Evolutionary conservation across 2,888 invertebrate species (phyloP).

Genomic region (Sclerodermus sp.): DNA sequence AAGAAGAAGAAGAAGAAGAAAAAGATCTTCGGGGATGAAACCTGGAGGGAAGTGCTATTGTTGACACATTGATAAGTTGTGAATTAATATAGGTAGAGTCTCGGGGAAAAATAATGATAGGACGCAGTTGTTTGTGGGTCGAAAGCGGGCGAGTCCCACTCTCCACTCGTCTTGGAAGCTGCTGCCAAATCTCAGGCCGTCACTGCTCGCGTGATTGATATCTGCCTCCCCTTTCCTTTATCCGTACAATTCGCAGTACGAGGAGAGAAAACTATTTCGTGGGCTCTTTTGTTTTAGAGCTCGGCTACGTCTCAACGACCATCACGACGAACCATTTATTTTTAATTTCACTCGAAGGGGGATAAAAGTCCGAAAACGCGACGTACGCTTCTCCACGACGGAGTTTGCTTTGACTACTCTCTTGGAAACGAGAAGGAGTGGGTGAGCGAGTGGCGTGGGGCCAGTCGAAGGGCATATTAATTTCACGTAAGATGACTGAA

Average conservation of each 20-base stretch:
- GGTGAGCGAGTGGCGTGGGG: too few species aligned
- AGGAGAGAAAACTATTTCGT: slow-evolving; percentile 29
- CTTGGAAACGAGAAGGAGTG: too few species aligned
- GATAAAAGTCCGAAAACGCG: too few species aligned
- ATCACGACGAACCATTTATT: not conserved
- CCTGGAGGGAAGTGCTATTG: slow-evolving; percentile 21
- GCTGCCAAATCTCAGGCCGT: slow-evolving; percentile 49
- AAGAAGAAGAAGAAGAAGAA: not conserved
- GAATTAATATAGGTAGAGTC: slow-evolving; percentile 31
- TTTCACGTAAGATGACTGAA: too few species aligned
- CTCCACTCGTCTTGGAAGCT: slow-evolving; percentile 34
- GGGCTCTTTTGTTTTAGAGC: slow-evolving; percentile 24
- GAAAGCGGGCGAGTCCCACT: slow-evolving; percentile 20
- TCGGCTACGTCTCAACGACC: too few species aligned
- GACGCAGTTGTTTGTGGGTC: slow-evolving; percentile 39
- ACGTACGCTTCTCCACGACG: too few species aligned
- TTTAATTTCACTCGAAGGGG: too few species aligned
- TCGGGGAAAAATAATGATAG: slow-evolving; percentile 44
- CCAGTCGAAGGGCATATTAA: too few species aligned
- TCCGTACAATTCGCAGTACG: slow-evolving; percentile 31
- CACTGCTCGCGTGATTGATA: slow-evolving; percentile 48
- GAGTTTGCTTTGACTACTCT: too few species aligned
- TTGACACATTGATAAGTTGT: slow-evolving; percentile 35
- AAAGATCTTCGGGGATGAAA: too few species aligned
- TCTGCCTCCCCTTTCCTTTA: slow-evolving; percentile 37